Evolutionary conservation across 2,888 invertebrate genomes (phyloP).

Genomic region (Clepsis dumicolana): DNA sequence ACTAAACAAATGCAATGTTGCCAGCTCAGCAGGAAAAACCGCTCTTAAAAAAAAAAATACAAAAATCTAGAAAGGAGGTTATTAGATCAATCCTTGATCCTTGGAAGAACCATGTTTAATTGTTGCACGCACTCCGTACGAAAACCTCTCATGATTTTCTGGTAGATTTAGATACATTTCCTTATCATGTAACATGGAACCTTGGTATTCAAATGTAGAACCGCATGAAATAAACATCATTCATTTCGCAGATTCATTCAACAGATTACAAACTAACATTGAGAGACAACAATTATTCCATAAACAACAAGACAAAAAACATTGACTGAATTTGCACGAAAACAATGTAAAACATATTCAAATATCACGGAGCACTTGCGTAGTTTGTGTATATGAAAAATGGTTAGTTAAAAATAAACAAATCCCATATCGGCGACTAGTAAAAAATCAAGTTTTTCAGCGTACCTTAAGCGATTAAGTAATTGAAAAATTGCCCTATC

Average conservation of each 20-base stretch:
- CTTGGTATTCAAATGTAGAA: neutral
- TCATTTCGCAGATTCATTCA: slow-evolving; percentile 2
- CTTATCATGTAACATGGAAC: neutral
- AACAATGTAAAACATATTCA: neutral
- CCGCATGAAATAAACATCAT: neutral
- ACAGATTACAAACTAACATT: slow-evolving; percentile 2
- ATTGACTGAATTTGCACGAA: neutral
- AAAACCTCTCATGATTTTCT: neutral
- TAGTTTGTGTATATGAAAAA: neutral
- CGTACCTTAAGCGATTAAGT: neutral
- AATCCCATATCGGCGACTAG: neutral
- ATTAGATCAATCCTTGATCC: neutral
- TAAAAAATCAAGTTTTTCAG: neutral
- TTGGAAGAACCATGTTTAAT: neutral
- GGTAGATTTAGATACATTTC: neutral
- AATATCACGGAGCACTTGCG: neutral
- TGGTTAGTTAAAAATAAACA: neutral
- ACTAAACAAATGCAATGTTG: too few species aligned
- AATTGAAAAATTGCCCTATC: neutral
- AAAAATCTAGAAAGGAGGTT: neutral
- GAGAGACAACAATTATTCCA: neutral
- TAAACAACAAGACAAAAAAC: neutral
- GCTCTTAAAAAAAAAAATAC: neutral
- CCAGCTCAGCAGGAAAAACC: too few species aligned
- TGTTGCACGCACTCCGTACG: neutral